Conservation (phyloP, 2,888 invertebrate species). For the Protodeltote pygarga region DNA sequence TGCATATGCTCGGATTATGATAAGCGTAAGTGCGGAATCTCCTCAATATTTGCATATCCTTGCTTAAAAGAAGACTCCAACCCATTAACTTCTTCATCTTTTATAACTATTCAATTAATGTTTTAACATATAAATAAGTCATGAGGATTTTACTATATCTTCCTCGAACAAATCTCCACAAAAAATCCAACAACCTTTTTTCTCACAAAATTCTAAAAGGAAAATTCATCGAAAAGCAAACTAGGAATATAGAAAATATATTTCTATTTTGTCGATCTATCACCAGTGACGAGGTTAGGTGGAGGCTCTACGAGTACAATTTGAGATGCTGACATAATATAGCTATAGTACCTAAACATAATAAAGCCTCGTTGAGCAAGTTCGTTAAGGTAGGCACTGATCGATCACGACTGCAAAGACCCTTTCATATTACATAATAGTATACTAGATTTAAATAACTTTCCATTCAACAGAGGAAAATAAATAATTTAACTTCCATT, state of each 20-base stretch:
- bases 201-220: not conserved
- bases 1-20: too few species aligned
- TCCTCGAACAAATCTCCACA: too few species aligned
- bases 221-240: conserved; percentile 6
- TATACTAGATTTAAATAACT: conserved; percentile 11
- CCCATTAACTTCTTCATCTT: too few species aligned
- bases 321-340: conserved; percentile 1
- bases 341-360: not conserved
- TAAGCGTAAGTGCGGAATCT: too few species aligned
- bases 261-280: conserved; percentile 23
- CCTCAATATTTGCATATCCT: too few species aligned
- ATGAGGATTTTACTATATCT: too few species aligned
- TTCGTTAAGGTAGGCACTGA: conserved; percentile 33
- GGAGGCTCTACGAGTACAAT: conserved; percentile 11
- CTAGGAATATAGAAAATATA: conserved; percentile 2
- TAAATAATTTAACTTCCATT: conserved; percentile 3
- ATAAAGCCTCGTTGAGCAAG: conserved; percentile 1
- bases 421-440: conserved; percentile 26
- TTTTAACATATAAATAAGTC: too few species aligned
- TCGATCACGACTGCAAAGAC: conserved; percentile 40
- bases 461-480: conserved; percentile 15
- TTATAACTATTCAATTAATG: too few species aligned
- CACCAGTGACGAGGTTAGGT: conserved; percentile 25
- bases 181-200: not conserved
- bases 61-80: too few species aligned